Percentiles rank a stretch among this genome's conserved stretches.
phyloP scores from a whole-genome alignment of 1,140 invertebrate genomes.

The Batillaria attramentaria region DNA sequence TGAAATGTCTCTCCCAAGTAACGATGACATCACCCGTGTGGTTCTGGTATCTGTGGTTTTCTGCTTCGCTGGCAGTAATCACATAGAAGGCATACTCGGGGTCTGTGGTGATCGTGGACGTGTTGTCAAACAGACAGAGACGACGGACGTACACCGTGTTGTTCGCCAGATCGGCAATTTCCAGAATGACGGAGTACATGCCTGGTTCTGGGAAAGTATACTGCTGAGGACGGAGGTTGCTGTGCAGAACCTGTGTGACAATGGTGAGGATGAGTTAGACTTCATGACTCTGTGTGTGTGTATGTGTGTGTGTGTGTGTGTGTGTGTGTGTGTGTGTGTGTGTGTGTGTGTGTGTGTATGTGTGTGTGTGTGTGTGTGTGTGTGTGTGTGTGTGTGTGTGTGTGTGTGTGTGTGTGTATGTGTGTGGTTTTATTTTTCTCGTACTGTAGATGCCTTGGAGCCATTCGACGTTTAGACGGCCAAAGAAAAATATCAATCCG shows the following conservation, averaged over 20 bases:
- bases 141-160: slow-evolving; percentile 39
- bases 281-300: too few relatives aligned
- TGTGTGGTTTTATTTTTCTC: too few relatives aligned
- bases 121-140: slow-evolving; percentile 41
- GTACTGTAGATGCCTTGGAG: too few relatives aligned
- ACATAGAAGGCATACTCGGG: slow-evolving; percentile 82
- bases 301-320: too few relatives aligned
- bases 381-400: too few relatives aligned
- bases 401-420: too few relatives aligned
- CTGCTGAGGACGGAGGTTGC: background rate
- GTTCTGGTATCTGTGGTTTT: slow-evolving; percentile 25
- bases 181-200: slow-evolving; percentile 46
- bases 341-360: too few relatives aligned
- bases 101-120: slow-evolving; percentile 83
- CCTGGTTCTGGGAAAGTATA: slow-evolving; percentile 36
- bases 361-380: too few relatives aligned
- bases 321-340: too few relatives aligned
- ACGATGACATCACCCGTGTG: slow-evolving; percentile 11
- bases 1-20: slow-evolving; percentile 42
- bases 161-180: slow-evolving; percentile 40
- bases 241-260: background rate
- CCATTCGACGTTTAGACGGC: too few relatives aligned
- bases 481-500: too few relatives aligned
- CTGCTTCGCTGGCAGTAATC: slow-evolving; percentile 16
- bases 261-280: too few relatives aligned